Evolutionary conservation across 2,113 vertebrate species (phyloP).

Genomic region (Nicator chloris): DNA sequence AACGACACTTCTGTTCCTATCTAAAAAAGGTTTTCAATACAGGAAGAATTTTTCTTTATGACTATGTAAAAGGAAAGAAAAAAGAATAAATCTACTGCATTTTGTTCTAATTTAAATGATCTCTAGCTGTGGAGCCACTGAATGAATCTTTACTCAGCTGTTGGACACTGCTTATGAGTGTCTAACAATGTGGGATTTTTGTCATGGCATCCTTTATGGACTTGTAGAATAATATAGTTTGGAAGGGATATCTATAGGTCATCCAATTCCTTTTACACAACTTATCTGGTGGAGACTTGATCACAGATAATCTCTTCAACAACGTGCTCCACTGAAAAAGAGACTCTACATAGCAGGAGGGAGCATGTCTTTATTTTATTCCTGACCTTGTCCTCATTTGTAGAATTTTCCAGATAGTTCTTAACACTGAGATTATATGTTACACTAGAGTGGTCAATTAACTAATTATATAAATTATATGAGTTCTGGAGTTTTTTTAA

Average conservation of each 20-base stretch:
- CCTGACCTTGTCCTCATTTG: neutral
- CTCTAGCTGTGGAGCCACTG: neutral
- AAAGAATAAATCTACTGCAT: neutral
- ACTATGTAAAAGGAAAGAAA: neutral
- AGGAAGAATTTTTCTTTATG: neutral
- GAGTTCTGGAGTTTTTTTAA: neutral
- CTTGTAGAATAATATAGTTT: neutral
- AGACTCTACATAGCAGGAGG: neutral
- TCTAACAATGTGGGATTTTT: neutral
- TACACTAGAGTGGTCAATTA: neutral
- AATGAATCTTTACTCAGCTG: neutral
- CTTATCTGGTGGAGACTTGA: neutral
- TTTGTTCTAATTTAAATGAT: neutral
- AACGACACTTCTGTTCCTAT: neutral
- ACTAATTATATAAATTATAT: neutral
- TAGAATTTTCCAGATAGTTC: neutral
- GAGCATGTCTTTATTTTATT: neutral
- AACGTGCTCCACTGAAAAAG: neutral
- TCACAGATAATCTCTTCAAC: neutral
- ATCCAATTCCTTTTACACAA: neutral
- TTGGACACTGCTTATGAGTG: neutral
- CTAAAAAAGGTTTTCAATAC: neutral
- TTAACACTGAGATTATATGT: neutral
- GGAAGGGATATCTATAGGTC: neutral
- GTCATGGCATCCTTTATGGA: neutral